A percentile compares a stretch with the other conserved stretches of the same genome.
Conservation (phyloP, 2,888 invertebrate genomes). For the Lamproptera curius region DNA sequence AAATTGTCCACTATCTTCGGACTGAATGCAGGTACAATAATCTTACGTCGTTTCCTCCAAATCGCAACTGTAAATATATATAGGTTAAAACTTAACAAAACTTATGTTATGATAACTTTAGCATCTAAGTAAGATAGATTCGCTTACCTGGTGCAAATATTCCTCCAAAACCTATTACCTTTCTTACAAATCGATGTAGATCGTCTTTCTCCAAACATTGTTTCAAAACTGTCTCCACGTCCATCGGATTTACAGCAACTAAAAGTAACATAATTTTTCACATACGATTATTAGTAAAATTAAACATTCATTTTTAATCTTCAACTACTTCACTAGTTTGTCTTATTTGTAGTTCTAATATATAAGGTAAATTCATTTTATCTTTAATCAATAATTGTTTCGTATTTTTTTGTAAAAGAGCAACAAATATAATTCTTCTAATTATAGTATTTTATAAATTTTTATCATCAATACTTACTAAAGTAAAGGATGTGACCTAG, state of each 20-base stretch:
- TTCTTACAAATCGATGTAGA: constrained; percentile 50
- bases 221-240: constrained; percentile 50
- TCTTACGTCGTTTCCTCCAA: constrained; percentile 80
- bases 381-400: too few relatives aligned
- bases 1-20: constrained; percentile 82
- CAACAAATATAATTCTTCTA: too few relatives aligned
- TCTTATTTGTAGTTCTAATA: too few relatives aligned
- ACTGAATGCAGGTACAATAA: constrained; percentile 82
- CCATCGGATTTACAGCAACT: constrained; percentile 48
- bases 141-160: constrained; percentile 62
- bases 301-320: too few relatives aligned
- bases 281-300: too few relatives aligned
- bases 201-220: constrained; percentile 60
- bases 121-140: too few relatives aligned
- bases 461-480: constrained; percentile 39
- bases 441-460: not conserved
- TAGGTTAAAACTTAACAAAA: too few relatives aligned
- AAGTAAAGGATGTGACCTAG: constrained; percentile 50
- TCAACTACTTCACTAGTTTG: too few relatives aligned
- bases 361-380: too few relatives aligned
- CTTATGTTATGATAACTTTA: too few relatives aligned
- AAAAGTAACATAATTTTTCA: constrained; percentile 17
- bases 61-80: constrained; percentile 56
- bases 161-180: constrained; percentile 50
- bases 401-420: too few relatives aligned